Evolutionary conservation across 37 sponge, comb jelly and placozoan genomes (phyloP).

Genomic region (Cliona cf. orientalis): DNA sequence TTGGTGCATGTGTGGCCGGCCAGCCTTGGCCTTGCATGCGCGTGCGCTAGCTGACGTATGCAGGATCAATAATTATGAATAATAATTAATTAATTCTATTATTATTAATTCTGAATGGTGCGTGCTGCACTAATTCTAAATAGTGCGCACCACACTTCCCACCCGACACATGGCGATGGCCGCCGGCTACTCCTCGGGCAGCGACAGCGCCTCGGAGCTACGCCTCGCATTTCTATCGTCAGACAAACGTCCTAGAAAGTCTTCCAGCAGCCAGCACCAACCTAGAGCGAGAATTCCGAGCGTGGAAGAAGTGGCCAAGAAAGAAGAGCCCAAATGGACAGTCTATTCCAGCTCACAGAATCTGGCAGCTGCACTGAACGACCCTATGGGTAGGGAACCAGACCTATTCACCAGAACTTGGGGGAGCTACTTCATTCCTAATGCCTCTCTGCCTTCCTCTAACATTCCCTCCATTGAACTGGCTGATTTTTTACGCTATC

Average conservation of each 20-base stretch:
- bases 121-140: no score
- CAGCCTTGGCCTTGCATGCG: not conserved
- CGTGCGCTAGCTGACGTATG: not conserved
- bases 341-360: constrained; percentile 76
- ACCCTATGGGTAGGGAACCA: constrained; percentile 72
- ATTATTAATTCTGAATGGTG: no score
- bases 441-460: constrained; percentile 57
- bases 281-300: constrained; percentile 18
- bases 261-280: not conserved
- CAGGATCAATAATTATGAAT: no score
- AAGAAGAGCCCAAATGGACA: constrained; percentile 68
- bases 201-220: no score
- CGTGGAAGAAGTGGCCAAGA: constrained; percentile 27
- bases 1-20: not conserved
- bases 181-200: no score
- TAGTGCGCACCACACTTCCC: not conserved
- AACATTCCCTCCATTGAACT: constrained; percentile 60
- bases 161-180: no score
- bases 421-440: constrained; percentile 89
- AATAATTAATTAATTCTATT: no score
- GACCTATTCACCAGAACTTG: constrained; percentile 95
- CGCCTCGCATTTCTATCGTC: no score
- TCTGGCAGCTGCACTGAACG: constrained; percentile 88
- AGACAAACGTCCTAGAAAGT: not conserved
- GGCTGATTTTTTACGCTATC: constrained; percentile 71